Evolutionary conservation across 2,797 vertebrate species (phyloP), one percentile per base, ranked within the genome.

Genomic region (Neomorphus geoffroyi): DNA sequence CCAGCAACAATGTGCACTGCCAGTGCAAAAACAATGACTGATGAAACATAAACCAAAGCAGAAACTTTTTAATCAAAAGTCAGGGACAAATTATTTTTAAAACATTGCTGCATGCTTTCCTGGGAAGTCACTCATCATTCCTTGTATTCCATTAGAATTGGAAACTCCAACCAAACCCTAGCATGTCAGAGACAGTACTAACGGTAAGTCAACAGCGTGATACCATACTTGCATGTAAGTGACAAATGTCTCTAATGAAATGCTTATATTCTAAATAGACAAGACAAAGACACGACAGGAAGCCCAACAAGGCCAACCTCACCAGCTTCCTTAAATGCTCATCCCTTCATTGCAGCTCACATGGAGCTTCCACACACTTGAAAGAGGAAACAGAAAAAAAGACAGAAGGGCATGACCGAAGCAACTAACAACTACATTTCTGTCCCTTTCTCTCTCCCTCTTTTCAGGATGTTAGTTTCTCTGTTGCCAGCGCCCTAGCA

Each of bases 151-250:
- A 35, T 8, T 69, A 64, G 22, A 87, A 84, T 66, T 54, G 80
- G 58, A 90, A 92, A 86, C 19, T 61, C n/a, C 65, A 91, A 79
- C 28, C 30, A 69, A 92, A 90, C 53, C 9, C 8, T 43, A 86
- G 30, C 23, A 66, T 21, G 32, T 66, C 48, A 73, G 43, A 69
- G 39, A 61, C 46, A 51, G 56, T 21, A 79, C 18, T 56, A 88
- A 65, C 24, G 61, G 28, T 50, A 71, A 83, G 46, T 71, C 33
- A 87, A 74, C n/a, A 77, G 8, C 32, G 35, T 48, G 66, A 58
- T n/a, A 54, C 18, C 39, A 30, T 60, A 71, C 8, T 39, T 43
- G 15, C 0, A 0, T 15, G 1, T 22, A 46, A 45, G 32, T 26
- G 15, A 65, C 19, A 94, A 87, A 26, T 13, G 11, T 41, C 17